Percentiles rank a stretch among this genome's conserved stretches.
phyloP scores from a whole-genome alignment of 2,797 vertebrate species.

The Eulemur albifrons region DNA sequence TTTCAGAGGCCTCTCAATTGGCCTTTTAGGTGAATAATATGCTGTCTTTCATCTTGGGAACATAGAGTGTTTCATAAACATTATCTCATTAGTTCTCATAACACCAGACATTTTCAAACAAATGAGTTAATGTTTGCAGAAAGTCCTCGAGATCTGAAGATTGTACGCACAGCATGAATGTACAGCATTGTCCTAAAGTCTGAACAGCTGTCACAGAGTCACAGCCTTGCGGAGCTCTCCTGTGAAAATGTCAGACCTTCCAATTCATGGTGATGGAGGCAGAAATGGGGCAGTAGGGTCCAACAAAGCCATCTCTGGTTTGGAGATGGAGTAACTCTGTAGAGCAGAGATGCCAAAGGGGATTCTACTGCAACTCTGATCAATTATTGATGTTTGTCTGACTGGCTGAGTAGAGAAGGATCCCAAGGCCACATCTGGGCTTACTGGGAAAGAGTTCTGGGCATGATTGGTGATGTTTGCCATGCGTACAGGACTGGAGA shows the following conservation, averaged over 20 bases:
- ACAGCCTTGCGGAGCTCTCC: background rate
- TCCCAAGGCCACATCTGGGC: background rate
- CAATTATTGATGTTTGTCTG: background rate
- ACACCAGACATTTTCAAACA: constrained; percentile 59
- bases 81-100: background rate
- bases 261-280: no score
- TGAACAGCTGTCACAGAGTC: background rate
- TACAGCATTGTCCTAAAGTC: background rate
- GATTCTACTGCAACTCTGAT: background rate
- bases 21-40: background rate
- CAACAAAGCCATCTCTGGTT: background rate
- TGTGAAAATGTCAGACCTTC: background rate
- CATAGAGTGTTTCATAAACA: constrained; percentile 19
- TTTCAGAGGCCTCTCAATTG: background rate
- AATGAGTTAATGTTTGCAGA: constrained; percentile 57
- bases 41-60: constrained; percentile 25
- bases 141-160: constrained; percentile 22
- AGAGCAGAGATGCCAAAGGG: background rate
- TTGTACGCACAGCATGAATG: background rate
- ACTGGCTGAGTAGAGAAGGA: background rate
- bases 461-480: background rate
- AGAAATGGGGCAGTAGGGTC: background rate
- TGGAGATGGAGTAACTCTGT: background rate
- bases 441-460: background rate
- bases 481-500: no score